A percentile compares a stretch with the other conserved stretches of the same genome.
Evolutionary conservation across 2,113 vertebrate species (phyloP).

Genomic region (Erythrolamprus reginae): DNA sequence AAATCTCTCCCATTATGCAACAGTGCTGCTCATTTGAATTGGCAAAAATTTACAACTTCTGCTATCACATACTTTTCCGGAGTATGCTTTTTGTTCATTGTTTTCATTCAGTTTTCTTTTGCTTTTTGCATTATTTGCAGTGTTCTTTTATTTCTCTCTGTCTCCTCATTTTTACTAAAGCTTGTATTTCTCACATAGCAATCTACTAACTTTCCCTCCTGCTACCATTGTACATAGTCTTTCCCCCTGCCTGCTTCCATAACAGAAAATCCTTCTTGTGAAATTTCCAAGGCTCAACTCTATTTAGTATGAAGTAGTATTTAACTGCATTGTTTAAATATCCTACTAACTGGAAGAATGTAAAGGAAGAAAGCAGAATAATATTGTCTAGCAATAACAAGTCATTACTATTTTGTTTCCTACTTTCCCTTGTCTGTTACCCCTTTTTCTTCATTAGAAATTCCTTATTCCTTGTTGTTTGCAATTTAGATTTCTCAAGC

Average conservation of each 20-base stretch:
- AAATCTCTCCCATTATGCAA: conserved; percentile 8
- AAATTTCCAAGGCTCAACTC: conserved; percentile 95
- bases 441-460: conserved; percentile 75
- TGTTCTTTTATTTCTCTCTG: conserved; percentile 63
- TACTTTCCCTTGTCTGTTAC: conserved; percentile 57
- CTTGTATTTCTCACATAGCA: conserved; percentile 44
- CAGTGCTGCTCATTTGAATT: neutral
- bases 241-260: conserved; percentile 68
- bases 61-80: conserved; percentile 63
- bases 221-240: conserved; percentile 94
- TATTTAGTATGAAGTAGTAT: conserved; percentile 57
- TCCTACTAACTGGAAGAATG: conserved; percentile 60
- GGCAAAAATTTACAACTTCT: neutral
- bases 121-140: conserved; percentile 62
- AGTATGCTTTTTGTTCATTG: conserved; percentile 72
- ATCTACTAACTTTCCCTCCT: conserved; percentile 75
- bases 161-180: conserved; percentile 57
- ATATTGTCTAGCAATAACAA: conserved; percentile 61
- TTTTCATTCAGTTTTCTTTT: conserved; percentile 45
- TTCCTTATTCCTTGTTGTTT: conserved; percentile 63
- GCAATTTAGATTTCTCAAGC: conserved; percentile 50
- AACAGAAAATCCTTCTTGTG: conserved; percentile 60
- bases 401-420: conserved; percentile 53
- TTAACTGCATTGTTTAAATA: conserved; percentile 39
- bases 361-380: conserved; percentile 48